Evolutionary conservation across 2,113 vertebrate species (phyloP).

Genomic region (Actenoides hombroni): DNA sequence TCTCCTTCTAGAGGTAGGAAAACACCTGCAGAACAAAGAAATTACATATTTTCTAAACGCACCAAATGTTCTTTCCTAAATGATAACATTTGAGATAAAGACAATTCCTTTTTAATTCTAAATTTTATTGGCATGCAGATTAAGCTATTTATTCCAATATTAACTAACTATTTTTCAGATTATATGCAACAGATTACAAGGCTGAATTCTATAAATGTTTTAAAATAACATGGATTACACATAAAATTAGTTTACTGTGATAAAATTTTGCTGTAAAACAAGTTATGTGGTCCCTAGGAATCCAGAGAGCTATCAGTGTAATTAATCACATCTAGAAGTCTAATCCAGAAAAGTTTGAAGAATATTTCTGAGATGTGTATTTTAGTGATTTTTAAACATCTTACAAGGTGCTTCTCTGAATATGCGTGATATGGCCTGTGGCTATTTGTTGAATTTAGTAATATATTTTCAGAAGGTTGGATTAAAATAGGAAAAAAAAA

Average conservation of each 20-base stretch:
- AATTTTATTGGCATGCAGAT: not conserved
- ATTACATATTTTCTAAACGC: not conserved
- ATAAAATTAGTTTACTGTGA: not conserved
- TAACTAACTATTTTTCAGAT: not conserved
- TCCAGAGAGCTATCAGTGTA: not conserved
- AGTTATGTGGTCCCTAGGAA: not conserved
- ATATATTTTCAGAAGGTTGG: not conserved
- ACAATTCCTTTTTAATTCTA: not conserved
- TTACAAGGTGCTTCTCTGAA: not conserved
- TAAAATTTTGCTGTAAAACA: not conserved
- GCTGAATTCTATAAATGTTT: not conserved
- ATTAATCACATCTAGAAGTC: not conserved
- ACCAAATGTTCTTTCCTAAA: not conserved
- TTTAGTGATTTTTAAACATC: not conserved
- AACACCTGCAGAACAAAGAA: not conserved
- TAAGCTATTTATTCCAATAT: not conserved
- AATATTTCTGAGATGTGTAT: not conserved
- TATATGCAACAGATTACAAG: not conserved
- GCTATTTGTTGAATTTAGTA: not conserved
- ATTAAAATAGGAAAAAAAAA: not conserved
- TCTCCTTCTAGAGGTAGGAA: not conserved
- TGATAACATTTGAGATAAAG: not conserved
- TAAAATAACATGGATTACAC: not conserved
- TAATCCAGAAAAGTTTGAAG: not conserved
- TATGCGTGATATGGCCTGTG: rapidly evolving